These are phyloP conservation scores for Hyphantria cunea DNA, from an alignment of 1,140 invertebrate species.

Conservation along the genomic window DNA sequence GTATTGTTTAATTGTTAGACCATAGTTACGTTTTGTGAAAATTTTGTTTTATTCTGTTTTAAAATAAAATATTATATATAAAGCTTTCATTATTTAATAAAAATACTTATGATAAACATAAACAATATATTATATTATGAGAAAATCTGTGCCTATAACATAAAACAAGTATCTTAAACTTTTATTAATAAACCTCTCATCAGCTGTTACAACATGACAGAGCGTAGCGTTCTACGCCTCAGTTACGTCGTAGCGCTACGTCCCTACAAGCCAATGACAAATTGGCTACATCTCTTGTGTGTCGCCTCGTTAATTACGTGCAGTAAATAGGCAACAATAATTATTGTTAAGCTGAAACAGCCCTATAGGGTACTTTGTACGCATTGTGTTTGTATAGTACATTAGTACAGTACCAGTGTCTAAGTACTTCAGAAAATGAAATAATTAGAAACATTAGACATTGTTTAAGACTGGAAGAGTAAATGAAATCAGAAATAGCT, in stretches of 20 bases:
- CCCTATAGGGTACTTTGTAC: constrained; percentile 4
- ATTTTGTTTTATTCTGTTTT: too few relatives aligned
- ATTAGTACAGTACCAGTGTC: too few relatives aligned
- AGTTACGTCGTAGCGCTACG: constrained; percentile 21
- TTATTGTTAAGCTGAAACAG: constrained; percentile 24
- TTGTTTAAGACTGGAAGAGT: too few relatives aligned
- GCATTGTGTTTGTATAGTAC: too few relatives aligned
- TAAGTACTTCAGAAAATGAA: background rate
- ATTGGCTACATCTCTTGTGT: constrained; percentile 57
- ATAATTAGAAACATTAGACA: background rate
- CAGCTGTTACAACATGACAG: background rate
- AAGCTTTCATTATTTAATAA: too few relatives aligned
- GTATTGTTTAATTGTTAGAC: too few relatives aligned
- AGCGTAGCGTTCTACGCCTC: constrained; percentile 13
- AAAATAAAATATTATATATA: too few relatives aligned
- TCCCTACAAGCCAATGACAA: constrained; percentile 56
- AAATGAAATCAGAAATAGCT: too few relatives aligned
- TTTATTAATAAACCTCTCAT: constrained; percentile 7
- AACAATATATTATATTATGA: background rate
- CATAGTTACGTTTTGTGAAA: too few relatives aligned
- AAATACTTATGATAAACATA: too few relatives aligned
- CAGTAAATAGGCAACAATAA: constrained; percentile 29
- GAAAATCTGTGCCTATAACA: background rate
- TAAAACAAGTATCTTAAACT: constrained; percentile 1
- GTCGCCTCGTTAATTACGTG: constrained; percentile 60